phyloP scores from a whole-genome alignment of 1,140 invertebrate genomes.

The Drosophila prosaltans region DNA sequence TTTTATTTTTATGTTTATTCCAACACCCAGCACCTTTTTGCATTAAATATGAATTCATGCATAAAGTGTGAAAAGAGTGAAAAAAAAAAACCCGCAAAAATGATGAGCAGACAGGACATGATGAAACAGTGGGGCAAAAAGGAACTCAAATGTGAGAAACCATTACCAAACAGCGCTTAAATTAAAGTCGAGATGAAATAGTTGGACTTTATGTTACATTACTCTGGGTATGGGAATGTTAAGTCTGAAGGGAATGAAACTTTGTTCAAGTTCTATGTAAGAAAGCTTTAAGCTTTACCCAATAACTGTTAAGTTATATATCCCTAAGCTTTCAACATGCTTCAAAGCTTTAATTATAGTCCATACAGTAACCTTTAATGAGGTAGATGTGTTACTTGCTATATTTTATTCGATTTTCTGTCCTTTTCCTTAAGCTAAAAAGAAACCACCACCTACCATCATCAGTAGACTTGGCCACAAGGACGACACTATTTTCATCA shows the following conservation, averaged over 20 bases:
- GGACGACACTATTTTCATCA: neutral
- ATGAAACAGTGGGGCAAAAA: too few species aligned
- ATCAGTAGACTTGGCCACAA: neutral
- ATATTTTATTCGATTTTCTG: neutral
- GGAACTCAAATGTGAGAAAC: too few species aligned
- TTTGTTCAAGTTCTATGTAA: too few species aligned
- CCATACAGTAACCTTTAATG: neutral
- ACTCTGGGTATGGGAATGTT: too few species aligned
- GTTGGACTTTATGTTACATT: too few species aligned
- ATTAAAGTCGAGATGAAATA: too few species aligned
- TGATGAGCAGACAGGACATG: too few species aligned
- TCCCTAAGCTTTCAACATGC: neutral
- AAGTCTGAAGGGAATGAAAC: too few species aligned
- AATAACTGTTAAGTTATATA: neutral
- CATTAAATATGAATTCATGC: slow-evolving; percentile 68
- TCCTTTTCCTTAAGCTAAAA: neutral
- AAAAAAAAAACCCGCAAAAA: slow-evolving; percentile 21
- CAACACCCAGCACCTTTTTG: slow-evolving; percentile 50
- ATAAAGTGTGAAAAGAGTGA: slow-evolving; percentile 31
- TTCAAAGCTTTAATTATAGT: neutral
- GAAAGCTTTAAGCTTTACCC: too few species aligned
- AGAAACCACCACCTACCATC: neutral
- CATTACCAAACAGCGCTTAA: too few species aligned
- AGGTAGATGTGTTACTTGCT: neutral
- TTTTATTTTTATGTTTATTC: slow-evolving; percentile 6